Conservation (phyloP, 2,888 invertebrate species). For the Perithous albicinctus region DNA sequence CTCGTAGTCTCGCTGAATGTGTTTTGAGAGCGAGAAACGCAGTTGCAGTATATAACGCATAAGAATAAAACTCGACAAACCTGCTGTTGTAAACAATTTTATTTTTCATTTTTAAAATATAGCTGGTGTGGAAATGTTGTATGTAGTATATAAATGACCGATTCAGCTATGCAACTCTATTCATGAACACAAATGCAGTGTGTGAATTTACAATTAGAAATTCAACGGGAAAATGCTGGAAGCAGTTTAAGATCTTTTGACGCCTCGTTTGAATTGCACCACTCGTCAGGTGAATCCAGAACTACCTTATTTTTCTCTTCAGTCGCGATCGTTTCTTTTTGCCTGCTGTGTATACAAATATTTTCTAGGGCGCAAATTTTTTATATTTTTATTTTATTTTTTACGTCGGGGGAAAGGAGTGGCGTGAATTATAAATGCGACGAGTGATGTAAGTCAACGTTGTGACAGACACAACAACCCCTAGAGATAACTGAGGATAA, state of each 20-base stretch:
- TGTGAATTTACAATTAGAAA: slow-evolving; percentile 32
- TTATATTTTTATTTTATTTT: not conserved
- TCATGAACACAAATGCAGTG: not conserved
- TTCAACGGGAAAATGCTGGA: slow-evolving; percentile 7
- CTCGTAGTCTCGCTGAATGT: slow-evolving; percentile 37
- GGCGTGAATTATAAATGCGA: not conserved
- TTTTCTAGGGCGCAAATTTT: not conserved
- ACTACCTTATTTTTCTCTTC: not conserved
- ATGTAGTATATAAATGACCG: not conserved
- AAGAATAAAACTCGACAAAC: not conserved
- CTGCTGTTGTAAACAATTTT: not conserved
- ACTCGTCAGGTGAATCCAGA: slow-evolving; percentile 29
- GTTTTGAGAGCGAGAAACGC: slow-evolving; percentile 29
- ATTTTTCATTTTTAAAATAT: not conserved
- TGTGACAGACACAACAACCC: slow-evolving; percentile 20
- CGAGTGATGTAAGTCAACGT: slow-evolving; percentile 40
- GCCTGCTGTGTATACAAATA: slow-evolving; percentile 8
- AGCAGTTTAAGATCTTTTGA: not conserved
- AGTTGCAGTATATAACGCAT: slow-evolving; percentile 5
- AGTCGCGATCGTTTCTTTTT: slow-evolving; percentile 1
- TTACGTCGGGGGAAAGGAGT: not conserved
- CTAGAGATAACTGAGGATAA: not conserved
- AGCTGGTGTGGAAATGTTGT: not conserved
- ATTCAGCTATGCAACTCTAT: not conserved
- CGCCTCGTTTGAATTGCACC: slow-evolving; percentile 9